Conservation (phyloP, 2,797 vertebrate species). For the Parauchenoglanis punctatus region DNA sequence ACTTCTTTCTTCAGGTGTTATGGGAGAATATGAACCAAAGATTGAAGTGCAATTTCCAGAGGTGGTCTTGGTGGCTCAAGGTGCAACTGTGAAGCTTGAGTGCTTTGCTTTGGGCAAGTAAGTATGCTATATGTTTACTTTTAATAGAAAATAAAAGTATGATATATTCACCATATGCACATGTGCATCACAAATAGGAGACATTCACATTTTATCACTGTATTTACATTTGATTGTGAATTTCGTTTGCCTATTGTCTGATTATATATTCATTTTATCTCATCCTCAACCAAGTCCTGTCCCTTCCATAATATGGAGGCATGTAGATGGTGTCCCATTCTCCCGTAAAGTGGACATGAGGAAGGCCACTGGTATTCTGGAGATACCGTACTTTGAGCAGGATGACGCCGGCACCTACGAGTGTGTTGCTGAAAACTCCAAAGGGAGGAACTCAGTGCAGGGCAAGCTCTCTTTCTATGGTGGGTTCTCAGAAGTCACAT, state of each 20-base stretch:
- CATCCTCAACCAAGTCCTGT: conserved; percentile 79
- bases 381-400: conserved; percentile 97
- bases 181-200: background rate
- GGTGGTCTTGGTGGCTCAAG: conserved; percentile 87
- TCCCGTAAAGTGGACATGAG: conserved; percentile 89
- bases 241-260: background rate
- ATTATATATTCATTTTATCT: conserved; percentile 14
- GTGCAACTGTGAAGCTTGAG: conserved; percentile 90
- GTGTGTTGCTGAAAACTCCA: conserved; percentile 92
- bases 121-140: conserved; percentile 63
- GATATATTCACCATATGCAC: background rate
- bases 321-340: conserved; percentile 84
- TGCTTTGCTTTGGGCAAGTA: conserved; percentile 99
- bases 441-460: conserved; percentile 89
- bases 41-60: conserved; percentile 99
- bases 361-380: conserved; percentile 87
- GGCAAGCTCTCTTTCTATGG: conserved; percentile 95
- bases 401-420: conserved; percentile 91
- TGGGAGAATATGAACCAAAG: conserved; percentile 99
- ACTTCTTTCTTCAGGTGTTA: conserved; percentile 82
- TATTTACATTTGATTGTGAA: background rate
- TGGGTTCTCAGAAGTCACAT: conserved; percentile 71
- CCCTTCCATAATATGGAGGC: conserved; percentile 89
- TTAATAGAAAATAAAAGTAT: background rate
- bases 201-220: background rate